Conservation (phyloP, 2,888 invertebrate genomes). For the Teinopalpus imperialis region DNA sequence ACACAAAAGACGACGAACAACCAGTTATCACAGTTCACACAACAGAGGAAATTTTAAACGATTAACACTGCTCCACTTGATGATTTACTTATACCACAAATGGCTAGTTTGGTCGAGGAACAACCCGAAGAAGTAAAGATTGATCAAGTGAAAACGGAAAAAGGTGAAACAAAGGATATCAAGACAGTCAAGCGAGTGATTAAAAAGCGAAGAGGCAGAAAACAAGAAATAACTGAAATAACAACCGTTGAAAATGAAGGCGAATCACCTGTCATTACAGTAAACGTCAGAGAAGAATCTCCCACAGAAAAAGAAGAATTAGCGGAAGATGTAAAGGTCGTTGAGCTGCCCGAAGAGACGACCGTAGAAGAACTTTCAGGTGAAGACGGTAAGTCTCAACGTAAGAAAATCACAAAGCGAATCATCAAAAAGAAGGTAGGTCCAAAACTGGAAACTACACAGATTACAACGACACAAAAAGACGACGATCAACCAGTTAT, state of each 20-base stretch:
- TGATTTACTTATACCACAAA: slow-evolving; percentile 26
- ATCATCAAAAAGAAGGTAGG: slow-evolving; percentile 44
- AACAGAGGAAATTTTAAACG: slow-evolving; percentile 29
- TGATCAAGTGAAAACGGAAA: no score
- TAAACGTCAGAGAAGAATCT: slow-evolving; percentile 30
- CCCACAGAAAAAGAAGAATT: slow-evolving; percentile 28
- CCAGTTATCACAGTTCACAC: slow-evolving; percentile 15
- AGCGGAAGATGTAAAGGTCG: not conserved
- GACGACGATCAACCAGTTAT: no score
- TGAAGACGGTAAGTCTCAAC: no score
- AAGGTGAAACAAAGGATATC: not conserved
- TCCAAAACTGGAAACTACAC: slow-evolving; percentile 29
- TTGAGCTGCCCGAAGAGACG: no score
- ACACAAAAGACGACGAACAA: no score
- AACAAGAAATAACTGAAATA: slow-evolving; percentile 35
- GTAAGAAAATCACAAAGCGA: slow-evolving; percentile 44
- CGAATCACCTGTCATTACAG: slow-evolving; percentile 38
- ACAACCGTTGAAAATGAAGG: slow-evolving; percentile 31
- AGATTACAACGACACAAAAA: no score
- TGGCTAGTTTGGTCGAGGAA: slow-evolving; percentile 24
- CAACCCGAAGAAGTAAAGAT: no score
- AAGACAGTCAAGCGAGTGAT: not conserved
- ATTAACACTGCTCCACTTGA: slow-evolving; percentile 36
- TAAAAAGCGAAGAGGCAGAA: slow-evolving; percentile 35
- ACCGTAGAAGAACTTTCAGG: no score